Evolutionary conservation across 2,888 invertebrate genomes (phyloP), one percentile per base, ranked within the genome.

Genomic region (Pimpla rufipes): DNA sequence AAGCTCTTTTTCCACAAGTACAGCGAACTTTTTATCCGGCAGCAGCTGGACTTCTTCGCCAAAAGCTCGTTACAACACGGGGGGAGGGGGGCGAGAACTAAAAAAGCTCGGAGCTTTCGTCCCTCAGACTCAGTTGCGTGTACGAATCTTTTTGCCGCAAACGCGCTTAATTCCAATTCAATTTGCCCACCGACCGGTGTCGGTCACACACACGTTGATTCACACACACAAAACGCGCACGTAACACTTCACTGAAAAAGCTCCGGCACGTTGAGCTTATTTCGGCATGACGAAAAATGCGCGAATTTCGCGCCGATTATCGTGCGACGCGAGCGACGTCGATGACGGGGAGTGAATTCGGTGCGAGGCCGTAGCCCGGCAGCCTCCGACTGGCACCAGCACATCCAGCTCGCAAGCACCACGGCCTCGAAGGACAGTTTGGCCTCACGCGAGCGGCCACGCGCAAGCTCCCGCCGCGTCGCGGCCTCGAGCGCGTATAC

Each of bases 371-470:
- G 88, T 89, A 85, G 89, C 90, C 90, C 89, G 89, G 90, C 89
- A 90, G 88, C 88, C 90, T 88, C 89, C 89, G 88, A 90, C 90
- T 90, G 90, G 88, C 88, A 88, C 86, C 88, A 87, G 88, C 59
- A 57, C 78, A 74, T 74, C 75, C 74, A 74, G 79, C 82, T 79
- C 80, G 80, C 88, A 87, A 87, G 85, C 83, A 74, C 79, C 70
- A 75, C 66, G 77, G 82, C 83, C 83, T 81, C 85, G 80, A 81
- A 79, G 77, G 81, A 71, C 66, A 76, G 70, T 85, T 67, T 78
- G 67, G 79, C 87, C 87, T 87, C 86, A 85, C 87, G 77, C 89
- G 29, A 29, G 87, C 85, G 85, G 87, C 88, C 87, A 88, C 87
- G 90, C 90, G 90, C 90, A 90, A 90, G 87, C 90, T 89, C 87